These are phyloP conservation scores for Lepidothrix coronata DNA, from an alignment of 2,113 vertebrate genomes.

Conservation along the genomic window DNA sequence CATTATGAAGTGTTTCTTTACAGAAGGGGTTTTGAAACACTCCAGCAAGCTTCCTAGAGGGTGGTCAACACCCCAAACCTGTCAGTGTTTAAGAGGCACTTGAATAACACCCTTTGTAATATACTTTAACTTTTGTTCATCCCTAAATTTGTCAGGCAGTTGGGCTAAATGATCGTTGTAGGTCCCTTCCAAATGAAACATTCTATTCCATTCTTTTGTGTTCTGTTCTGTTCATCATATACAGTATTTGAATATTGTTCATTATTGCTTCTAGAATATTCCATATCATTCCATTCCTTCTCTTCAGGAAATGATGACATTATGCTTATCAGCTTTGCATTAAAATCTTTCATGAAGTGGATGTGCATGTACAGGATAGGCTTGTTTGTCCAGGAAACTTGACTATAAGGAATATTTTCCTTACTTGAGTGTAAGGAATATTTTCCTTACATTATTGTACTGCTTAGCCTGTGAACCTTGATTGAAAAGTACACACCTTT, in stretches of 20 bases:
- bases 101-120: neutral
- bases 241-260: neutral
- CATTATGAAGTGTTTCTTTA: neutral
- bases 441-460: neutral
- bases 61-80: neutral
- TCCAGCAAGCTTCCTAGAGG: neutral
- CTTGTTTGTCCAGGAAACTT: neutral
- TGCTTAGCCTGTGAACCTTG: neutral
- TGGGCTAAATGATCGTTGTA: neutral
- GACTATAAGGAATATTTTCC: neutral
- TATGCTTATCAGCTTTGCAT: neutral
- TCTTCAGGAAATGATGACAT: neutral
- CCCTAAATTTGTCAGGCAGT: neutral
- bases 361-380: neutral
- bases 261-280: neutral
- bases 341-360: neutral
- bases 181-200: neutral
- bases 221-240: neutral
- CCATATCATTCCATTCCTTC: neutral
- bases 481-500: neutral
- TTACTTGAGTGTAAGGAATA: neutral
- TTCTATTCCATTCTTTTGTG: too few species aligned
- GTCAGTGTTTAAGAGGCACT: neutral
- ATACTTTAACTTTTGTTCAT: neutral
- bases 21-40: neutral